Conservation (phyloP, 1,140 invertebrate species). For the Drosophila parvula region DNA sequence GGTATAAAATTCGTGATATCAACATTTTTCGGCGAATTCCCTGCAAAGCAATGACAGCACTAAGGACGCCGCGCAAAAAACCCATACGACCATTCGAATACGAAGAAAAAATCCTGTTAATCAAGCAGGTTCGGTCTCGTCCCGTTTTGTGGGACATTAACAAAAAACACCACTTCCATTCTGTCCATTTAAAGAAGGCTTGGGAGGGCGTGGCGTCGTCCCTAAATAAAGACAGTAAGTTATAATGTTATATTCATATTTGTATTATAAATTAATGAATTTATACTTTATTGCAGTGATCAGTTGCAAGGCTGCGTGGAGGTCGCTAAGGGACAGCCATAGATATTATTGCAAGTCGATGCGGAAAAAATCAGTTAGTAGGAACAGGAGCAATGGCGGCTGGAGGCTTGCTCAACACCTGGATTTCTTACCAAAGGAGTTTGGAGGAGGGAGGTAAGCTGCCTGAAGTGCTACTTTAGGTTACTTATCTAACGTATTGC, state of each 20-base stretch:
- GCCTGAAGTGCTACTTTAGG: too few species aligned
- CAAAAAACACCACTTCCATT: neutral
- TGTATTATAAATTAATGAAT: neutral
- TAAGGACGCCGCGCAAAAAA: neutral
- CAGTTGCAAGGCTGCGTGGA: conserved; percentile 2
- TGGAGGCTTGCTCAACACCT: neutral
- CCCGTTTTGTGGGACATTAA: neutral
- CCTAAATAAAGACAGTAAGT: conserved; percentile 4
- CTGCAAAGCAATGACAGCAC: neutral
- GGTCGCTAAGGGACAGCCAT: neutral
- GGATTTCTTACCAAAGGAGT: neutral
- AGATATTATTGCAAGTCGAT: neutral
- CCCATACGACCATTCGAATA: neutral
- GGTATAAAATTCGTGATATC: too few species aligned
- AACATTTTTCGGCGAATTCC: too few species aligned
- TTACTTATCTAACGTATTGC: neutral
- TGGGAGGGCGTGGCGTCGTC: neutral
- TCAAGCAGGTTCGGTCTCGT: neutral
- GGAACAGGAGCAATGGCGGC: fast-evolving
- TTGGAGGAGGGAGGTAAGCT: neutral
- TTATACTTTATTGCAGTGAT: neutral
- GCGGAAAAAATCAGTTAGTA: neutral
- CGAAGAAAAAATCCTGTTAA: neutral
- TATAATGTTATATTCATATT: neutral
- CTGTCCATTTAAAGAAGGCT: neutral